Base-by-base conservation (phyloP, 2,113 vertebrate species). In the Chloroceryle aenea region DNA sequence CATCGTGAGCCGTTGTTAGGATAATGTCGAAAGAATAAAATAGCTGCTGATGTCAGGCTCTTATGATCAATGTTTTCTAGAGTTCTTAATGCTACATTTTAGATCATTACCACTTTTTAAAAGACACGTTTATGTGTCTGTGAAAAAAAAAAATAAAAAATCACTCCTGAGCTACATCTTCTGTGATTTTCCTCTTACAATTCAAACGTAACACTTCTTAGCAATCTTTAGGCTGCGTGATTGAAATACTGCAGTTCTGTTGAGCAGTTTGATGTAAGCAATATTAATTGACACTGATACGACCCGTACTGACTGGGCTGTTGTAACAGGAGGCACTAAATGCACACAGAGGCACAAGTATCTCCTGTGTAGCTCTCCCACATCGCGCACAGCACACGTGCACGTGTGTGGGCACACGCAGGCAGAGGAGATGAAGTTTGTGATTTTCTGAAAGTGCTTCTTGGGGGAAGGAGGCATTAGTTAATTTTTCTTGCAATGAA, bases 331-430 rank as follows among this genome's bases (percentile, higher is more conserved):
- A 77, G 43, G 3, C 32, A 21, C 0, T 59, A 47, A 50, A 45
- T 78, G 38, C 56, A 40, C 6, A 10, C 10, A 6, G 7, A 34
- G 14, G 11, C 5, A 2, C 9, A 6, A 6, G 0, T 53, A 40
- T 7, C n/a, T 68, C 1, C 0, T 45, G 13, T 34, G 10, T 20
- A 53, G 18, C 13, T 55, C 43, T 59, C 5, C 50, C 23, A 2
- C 27, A 6, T 15, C 62, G 45, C 25, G 18, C 56, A 3, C 11
- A 20, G 53, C 26, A 32, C 14, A 10, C 4, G 2, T 3, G 12
- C 13, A 4, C 6, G 13, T 20, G 20, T 30, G n/a, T 48, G 52
- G 43, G 45, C 32, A 29, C 29, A 14, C 10, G 4, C 0, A 0
- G 3, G 23, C 48, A 69, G 58, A 56, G 40, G 47, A 50, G 56